Conservation (phyloP, 2,113 vertebrate species). For the Benitochromis conjunctus region DNA sequence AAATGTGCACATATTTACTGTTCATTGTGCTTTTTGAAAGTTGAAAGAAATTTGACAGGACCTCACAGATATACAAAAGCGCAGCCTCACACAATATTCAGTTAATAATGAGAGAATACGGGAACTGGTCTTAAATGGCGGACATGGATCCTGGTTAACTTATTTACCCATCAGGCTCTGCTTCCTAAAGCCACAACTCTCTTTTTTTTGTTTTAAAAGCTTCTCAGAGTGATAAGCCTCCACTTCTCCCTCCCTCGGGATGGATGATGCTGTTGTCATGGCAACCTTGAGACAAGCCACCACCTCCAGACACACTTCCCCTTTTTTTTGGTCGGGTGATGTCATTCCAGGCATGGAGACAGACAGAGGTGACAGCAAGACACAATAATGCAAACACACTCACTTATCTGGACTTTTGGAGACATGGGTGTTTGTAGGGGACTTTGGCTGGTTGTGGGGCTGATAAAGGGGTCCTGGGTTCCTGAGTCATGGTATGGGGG, state of each 20-base stretch:
- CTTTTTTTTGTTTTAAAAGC: constrained; percentile 51
- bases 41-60: not conserved
- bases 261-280: constrained; percentile 51
- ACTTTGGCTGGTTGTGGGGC: constrained; percentile 29
- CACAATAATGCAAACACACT: not conserved
- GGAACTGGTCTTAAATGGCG: constrained; percentile 62
- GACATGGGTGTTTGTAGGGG: constrained; percentile 42
- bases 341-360: constrained; percentile 39
- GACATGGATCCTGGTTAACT: constrained; percentile 65
- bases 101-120: constrained; percentile 50
- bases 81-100: not conserved
- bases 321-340: constrained; percentile 23
- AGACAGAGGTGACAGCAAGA: constrained; percentile 12
- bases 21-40: not conserved
- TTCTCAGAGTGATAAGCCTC: constrained; percentile 65
- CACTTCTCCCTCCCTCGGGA: constrained; percentile 55
- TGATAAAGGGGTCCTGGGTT: constrained; percentile 84
- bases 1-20: not conserved
- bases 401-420: constrained; percentile 82
- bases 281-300: constrained; percentile 11
- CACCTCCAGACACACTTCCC: not conserved
- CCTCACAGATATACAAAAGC: constrained; percentile 10
- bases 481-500: constrained; percentile 74
- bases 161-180: constrained; percentile 67
- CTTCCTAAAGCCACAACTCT: constrained; percentile 42